Conservation (phyloP, 2,113 vertebrate species). For the Xenopus tropicalis region UCB_Xtro_10.0 CM004445.2:127436501-127437000, state of each 20-base stretch:
- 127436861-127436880: conserved; percentile 62
- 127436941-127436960: too few species aligned
- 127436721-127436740: conserved; percentile 86
- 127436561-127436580: conserved; percentile 59
- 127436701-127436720: conserved; percentile 67
- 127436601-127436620: too few species aligned
- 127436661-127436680: conserved; percentile 61
- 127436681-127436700: conserved; percentile 65
- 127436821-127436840: conserved; percentile 77
- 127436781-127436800: conserved; percentile 76
- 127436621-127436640: too few species aligned
- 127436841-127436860: conserved; percentile 68
- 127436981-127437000: too few species aligned
- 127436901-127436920: too few species aligned
- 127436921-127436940: too few species aligned
- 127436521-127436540: conserved; percentile 51
- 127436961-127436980: too few species aligned
- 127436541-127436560: conserved; percentile 63
- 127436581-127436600: too few species aligned
- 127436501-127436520: conserved; percentile 59
- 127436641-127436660: background rate
- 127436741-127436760: conserved; percentile 66
- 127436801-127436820: conserved; percentile 72
- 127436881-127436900: background rate
- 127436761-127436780: conserved; percentile 70